phyloP scores from a whole-genome alignment of 2,797 vertebrate species.

The Cygnus olor region DNA sequence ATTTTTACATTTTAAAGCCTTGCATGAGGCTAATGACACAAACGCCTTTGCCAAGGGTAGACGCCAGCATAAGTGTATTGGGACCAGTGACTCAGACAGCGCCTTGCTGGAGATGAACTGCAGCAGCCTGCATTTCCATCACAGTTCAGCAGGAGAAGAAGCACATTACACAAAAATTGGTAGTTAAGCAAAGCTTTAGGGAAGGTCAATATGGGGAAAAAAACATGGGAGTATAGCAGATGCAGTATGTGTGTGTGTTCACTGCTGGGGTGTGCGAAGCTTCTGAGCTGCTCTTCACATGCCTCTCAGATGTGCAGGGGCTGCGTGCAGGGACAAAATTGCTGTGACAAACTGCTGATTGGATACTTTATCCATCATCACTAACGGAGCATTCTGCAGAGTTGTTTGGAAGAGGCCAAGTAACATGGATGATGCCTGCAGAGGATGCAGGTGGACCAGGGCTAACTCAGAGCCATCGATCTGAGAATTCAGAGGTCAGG shows the following conservation, averaged over 20 bases:
- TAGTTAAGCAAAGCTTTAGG: background rate
- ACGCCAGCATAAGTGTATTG: background rate
- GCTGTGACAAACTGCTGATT: background rate
- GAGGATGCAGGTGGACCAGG: background rate
- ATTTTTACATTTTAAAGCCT: background rate
- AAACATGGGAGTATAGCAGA: background rate
- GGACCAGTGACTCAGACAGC: background rate
- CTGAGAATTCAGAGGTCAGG: background rate
- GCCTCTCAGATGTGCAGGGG: background rate
- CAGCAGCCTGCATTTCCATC: background rate
- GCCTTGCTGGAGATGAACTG: background rate
- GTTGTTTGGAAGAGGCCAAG: accelerated
- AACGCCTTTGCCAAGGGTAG: background rate
- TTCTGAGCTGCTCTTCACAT: accelerated
- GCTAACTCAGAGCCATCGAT: background rate
- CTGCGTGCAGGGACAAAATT: background rate
- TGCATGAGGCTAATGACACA: background rate
- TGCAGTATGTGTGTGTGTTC: background rate
- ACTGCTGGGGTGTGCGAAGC: accelerated
- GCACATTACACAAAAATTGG: background rate
- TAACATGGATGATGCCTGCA: accelerated
- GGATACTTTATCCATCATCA: background rate
- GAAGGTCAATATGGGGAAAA: background rate
- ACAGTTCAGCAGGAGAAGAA: background rate
- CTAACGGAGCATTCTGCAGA: accelerated